Percentiles rank a stretch among this genome's conserved stretches.
Conservation (phyloP, 1,140 invertebrate genomes). For the roundworm (Caenorhabditis elegans) region WBcel235 BX284602.5:6265001-6265500, state of each 20-base stretch:
- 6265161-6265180: background rate
- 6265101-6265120: background rate
- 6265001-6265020: background rate
- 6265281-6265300: background rate
- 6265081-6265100: background rate
- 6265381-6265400: background rate
- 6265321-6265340: background rate
- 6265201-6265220: background rate
- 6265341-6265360: conserved; percentile 2
- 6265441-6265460: no score
- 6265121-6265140: background rate
- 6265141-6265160: background rate
- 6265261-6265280: background rate
- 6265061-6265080: background rate
- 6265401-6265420: no score
- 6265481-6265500: no score
- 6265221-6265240: background rate
- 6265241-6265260: background rate
- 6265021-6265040: background rate
- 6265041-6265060: background rate
- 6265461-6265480: no score
- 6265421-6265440: no score
- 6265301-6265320: background rate
- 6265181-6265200: background rate
- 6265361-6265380: background rate